Conservation (phyloP, 2,888 invertebrate species). For the Calliopum simillimum region DNA sequence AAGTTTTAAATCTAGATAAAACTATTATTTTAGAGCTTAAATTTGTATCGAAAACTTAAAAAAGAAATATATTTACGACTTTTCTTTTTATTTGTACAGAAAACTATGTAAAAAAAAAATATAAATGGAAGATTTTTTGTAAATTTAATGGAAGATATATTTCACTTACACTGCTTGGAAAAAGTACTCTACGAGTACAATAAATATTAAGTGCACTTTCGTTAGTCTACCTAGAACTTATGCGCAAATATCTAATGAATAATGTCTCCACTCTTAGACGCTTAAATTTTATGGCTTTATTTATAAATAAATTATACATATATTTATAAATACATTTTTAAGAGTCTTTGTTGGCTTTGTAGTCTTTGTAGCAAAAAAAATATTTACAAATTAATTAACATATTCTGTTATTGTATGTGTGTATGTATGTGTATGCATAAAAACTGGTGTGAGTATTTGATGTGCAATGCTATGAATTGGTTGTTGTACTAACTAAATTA, state of each 20-base stretch:
- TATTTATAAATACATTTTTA: slow-evolving; percentile 36
- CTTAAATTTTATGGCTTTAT: slow-evolving; percentile 62
- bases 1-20: not conserved
- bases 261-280: slow-evolving; percentile 49
- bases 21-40: not conserved
- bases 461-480: not conserved
- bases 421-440: not conserved
- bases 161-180: slow-evolving; percentile 38
- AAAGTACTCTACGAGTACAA: slow-evolving; percentile 31
- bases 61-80: not conserved
- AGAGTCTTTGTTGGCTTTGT: slow-evolving; percentile 68
- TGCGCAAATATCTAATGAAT: slow-evolving; percentile 1
- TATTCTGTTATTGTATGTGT: slow-evolving; percentile 10
- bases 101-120: slow-evolving; percentile 6
- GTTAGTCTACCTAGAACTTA: slow-evolving; percentile 12
- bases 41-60: not conserved
- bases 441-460: slow-evolving; percentile 20
- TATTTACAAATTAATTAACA: slow-evolving; percentile 37
- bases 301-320: slow-evolving; percentile 40
- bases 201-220: slow-evolving; percentile 53
- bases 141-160: slow-evolving; percentile 15
- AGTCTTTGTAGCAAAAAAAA: slow-evolving; percentile 54
- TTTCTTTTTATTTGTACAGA: slow-evolving; percentile 29
- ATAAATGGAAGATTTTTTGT: slow-evolving; percentile 38
- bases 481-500: slow-evolving; percentile 26